Conservation (phyloP, 2,797 vertebrate genomes). For the Enteromius anoplus region DNA sequence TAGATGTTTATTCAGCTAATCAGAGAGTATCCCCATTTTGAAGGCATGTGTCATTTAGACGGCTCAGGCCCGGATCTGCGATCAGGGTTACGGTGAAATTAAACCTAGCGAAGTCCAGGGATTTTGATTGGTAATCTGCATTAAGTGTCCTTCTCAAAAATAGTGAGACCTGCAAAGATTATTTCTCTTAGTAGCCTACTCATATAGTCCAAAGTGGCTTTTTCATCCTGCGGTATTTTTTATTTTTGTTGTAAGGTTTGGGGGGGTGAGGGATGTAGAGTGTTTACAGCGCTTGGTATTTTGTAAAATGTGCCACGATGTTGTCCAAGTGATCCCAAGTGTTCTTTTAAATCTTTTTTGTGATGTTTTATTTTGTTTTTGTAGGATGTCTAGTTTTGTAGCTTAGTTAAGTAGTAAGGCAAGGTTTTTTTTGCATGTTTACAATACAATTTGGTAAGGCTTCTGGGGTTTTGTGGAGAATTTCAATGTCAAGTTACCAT, state of each 20-base stretch:
- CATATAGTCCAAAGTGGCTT: not conserved
- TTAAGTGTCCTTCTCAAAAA: not conserved
- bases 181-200: not conserved
- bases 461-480: not conserved
- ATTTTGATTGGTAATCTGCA: not conserved
- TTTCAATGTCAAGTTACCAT: not conserved
- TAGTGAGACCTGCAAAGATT: not conserved
- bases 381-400: no score
- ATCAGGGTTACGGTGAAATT: slow-evolving; percentile 1
- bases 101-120: not conserved
- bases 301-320: not conserved
- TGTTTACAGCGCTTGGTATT: not conserved
- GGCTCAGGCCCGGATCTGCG: slow-evolving; percentile 25
- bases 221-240: not conserved
- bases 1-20: slow-evolving; percentile 44
- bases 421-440: not conserved
- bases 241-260: not conserved
- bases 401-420: no score
- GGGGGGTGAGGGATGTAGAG: no score
- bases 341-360: not conserved
- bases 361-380: no score
- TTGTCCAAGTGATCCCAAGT: not conserved
- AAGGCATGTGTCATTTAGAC: slow-evolving; percentile 21
- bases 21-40: slow-evolving; percentile 7
- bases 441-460: not conserved